Conservation (phyloP, 2,113 vertebrate species). For the Tachysurus fulvidraco region DNA sequence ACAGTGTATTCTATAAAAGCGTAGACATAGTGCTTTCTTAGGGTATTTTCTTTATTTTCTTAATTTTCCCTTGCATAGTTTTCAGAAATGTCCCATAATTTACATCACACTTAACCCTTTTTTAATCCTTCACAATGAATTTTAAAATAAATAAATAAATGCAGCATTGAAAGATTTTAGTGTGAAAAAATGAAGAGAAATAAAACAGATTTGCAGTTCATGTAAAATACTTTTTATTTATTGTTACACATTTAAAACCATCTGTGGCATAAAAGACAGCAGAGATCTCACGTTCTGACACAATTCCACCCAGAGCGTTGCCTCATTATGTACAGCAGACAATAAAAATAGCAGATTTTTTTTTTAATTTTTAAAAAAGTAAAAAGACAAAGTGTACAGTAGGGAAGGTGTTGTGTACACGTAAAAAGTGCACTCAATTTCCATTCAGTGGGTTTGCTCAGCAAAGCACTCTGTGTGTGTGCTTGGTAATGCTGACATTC, state of each 20-base stretch:
- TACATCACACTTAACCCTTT: background rate
- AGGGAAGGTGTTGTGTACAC: slow-evolving; percentile 24
- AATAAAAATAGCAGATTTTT: slow-evolving; percentile 38
- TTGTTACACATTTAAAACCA: slow-evolving; percentile 65
- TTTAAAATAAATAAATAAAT: background rate
- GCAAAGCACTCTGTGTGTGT: background rate
- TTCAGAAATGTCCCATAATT: background rate
- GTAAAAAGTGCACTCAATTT: slow-evolving; percentile 28
- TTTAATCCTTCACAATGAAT: background rate
- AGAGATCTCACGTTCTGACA: slow-evolving; percentile 45
- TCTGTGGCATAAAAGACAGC: slow-evolving; percentile 54
- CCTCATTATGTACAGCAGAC: slow-evolving; percentile 51
- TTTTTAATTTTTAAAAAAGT: slow-evolving; percentile 23
- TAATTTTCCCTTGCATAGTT: background rate
- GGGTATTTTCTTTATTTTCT: background rate
- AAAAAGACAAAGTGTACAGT: slow-evolving; percentile 19
- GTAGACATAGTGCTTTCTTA: background rate
- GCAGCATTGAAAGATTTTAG: background rate
- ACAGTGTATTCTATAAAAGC: background rate
- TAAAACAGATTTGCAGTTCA: slow-evolving; percentile 27
- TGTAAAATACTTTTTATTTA: slow-evolving; percentile 74
- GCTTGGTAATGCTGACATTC: background rate
- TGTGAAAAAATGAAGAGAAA: background rate
- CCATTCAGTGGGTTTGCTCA: background rate
- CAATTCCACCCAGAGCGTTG: slow-evolving; percentile 44